Base-by-base conservation (phyloP, 1,140 invertebrate species). In the Bombus confusus region DNA sequence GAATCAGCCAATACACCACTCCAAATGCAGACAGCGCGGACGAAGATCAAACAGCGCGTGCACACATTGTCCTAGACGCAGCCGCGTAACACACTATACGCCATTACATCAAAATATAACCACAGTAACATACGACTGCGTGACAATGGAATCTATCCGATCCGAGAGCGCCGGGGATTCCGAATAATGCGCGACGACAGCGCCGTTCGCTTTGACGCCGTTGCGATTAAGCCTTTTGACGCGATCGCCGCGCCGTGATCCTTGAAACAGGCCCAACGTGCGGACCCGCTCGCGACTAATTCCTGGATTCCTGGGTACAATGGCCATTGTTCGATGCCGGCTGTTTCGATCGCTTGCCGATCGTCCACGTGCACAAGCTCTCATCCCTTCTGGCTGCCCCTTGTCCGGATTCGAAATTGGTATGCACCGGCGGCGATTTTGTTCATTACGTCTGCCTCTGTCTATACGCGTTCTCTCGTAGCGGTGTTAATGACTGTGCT, bases 101-200 rank as follows among this genome's bases (percentile, higher is more conserved):
- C 25, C 57, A 85, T 87, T 90, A 78, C 57, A 74, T 90, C 84
- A 83, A 91, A 90, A 78, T 87, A 76, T 73, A 86, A 69, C 43
- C 69, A n/a, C 72, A 82, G n/a, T 59, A 80, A 62, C 68, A 52
- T 75, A 87, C 84, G 85, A 90, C 75, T 78, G 84, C 76, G 62
- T 87, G 81, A 66, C 81, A 88, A 85, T 22, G 72, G 72, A 4
- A 39, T 31, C 15, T 34, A 62, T 57, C 31, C 47, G 41, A 72
- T 59, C 59, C 31, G 71, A 28, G 41, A 22, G 72, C 25, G 4
- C 62, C 37, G 57, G 75, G 76, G 66, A 82, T 89, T 81, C 28
- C 4, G 73, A 52, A 64, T 74, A 74, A 59, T 52, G 37, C 79
- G 62, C 43, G 66, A 41, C 64, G 77, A 77, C 83, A 62, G 52